Evolutionary conservation across 2,888 invertebrate species (phyloP).

Genomic region (Dynastes hyllus): DNA sequence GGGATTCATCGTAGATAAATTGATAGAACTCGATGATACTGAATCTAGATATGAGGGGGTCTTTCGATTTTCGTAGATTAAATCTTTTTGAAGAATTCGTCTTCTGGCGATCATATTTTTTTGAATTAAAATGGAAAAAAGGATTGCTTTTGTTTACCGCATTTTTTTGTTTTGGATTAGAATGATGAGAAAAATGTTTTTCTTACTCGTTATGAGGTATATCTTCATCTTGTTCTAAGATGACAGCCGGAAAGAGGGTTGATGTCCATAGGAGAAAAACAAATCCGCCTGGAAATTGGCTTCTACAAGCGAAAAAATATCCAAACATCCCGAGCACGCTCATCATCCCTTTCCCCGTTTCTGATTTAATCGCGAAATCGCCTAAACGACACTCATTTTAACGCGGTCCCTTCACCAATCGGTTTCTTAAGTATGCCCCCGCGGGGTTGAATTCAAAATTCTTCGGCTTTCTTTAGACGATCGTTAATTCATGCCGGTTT

Average conservation of each 20-base stretch:
- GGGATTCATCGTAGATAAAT: too few species aligned
- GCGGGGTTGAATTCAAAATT: neutral
- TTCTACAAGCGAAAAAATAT: conserved; percentile 1
- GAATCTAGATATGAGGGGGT: too few species aligned
- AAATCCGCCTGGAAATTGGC: conserved; percentile 55
- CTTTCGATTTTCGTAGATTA: too few species aligned
- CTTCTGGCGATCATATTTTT: too few species aligned
- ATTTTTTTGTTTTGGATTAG: neutral
- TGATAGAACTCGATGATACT: too few species aligned
- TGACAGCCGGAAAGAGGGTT: conserved; percentile 71
- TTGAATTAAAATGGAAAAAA: neutral
- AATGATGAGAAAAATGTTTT: conserved; percentile 38
- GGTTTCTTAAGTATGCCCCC: neutral
- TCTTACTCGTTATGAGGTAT: conserved; percentile 94
- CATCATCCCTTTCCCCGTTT: neutral
- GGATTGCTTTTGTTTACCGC: conserved; percentile 2
- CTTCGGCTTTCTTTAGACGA: neutral
- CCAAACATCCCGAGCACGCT: conserved; percentile 36
- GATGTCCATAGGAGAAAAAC: conserved; percentile 62
- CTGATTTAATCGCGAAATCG: neutral
- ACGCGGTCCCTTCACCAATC: neutral
- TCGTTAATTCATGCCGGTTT: neutral
- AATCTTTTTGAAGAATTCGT: too few species aligned
- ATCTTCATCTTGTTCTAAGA: conserved; percentile 88
- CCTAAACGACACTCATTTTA: conserved; percentile 1